phyloP scores from a whole-genome alignment of 2,797 vertebrate species.

The Galago senegalensis region DNA sequence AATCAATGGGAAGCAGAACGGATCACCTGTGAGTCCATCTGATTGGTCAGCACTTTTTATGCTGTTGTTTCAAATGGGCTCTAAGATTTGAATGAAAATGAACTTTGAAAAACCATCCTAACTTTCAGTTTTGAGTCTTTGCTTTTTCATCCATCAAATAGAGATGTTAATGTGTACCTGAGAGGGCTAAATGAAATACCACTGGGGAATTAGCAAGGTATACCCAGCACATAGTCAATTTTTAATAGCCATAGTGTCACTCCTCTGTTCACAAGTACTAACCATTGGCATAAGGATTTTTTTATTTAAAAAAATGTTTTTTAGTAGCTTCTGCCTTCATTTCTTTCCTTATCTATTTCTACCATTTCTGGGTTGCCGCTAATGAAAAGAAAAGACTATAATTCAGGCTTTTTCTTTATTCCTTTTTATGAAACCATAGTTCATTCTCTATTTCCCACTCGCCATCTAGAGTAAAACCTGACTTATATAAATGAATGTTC shows the following conservation, averaged over 20 bases:
- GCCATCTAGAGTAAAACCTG: not conserved
- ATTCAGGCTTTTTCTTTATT: not conserved
- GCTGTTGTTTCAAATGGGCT: not conserved
- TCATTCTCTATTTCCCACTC: not conserved
- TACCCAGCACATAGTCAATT: not conserved
- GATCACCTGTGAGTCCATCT: not conserved
- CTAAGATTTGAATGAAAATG: constrained; percentile 4
- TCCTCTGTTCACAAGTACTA: not conserved
- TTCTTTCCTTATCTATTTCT: not conserved
- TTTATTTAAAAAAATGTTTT: not conserved
- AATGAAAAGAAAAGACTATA: not conserved
- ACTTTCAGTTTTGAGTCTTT: not conserved
- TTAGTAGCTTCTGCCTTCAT: not conserved
- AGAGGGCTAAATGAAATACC: not conserved
- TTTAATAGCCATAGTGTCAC: not conserved
- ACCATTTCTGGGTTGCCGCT: not conserved
- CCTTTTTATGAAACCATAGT: not conserved
- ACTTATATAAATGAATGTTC: not conserved
- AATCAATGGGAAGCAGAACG: not conserved
- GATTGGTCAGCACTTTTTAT: not conserved
- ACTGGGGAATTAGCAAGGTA: not conserved
- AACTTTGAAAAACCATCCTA: not conserved
- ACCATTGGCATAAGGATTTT: not conserved
- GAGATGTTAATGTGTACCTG: not conserved
- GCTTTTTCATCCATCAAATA: not conserved